Conservation (phyloP, 2,888 invertebrate genomes). For the Plemyria rubiginata region DNA sequence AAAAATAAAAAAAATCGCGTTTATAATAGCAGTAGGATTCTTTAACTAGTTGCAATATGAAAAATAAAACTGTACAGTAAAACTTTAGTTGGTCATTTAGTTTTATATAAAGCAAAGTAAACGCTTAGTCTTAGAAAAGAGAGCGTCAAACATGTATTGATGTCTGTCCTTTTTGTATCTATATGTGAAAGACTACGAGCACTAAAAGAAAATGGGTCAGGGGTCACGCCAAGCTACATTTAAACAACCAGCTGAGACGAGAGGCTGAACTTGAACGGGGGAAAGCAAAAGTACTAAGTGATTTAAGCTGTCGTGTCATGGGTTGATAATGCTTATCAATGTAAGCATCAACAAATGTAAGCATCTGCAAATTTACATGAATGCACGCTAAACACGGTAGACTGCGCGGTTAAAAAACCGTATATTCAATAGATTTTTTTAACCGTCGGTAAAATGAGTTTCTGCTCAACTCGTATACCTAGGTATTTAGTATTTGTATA, state of each 20-base stretch:
- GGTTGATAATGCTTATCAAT: slow-evolving; percentile 29
- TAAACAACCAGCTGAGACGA: slow-evolving; percentile 26
- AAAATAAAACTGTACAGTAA: no score
- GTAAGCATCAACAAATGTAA: slow-evolving; percentile 6
- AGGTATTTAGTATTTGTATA: no score
- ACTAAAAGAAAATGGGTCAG: slow-evolving; percentile 34
- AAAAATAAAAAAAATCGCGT: no score
- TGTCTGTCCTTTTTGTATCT: slow-evolving; percentile 9
- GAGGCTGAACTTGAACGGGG: slow-evolving; percentile 18
- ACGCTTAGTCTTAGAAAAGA: slow-evolving; percentile 4
- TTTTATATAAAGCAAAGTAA: neutral
- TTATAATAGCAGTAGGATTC: no score
- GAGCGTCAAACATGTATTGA: slow-evolving; percentile 5
- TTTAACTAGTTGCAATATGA: no score
- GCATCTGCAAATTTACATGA: slow-evolving; percentile 13
- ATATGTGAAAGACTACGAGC: neutral
- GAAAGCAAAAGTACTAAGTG: slow-evolving; percentile 35
- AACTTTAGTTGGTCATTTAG: no score
- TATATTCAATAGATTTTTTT: slow-evolving; percentile 1
- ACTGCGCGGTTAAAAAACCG: slow-evolving; percentile 11
- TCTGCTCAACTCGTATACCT: no score
- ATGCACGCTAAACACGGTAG: slow-evolving; percentile 21
- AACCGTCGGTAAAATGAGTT: neutral
- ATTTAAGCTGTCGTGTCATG: slow-evolving; percentile 36
- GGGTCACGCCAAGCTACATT: slow-evolving; percentile 32